Base-by-base conservation (phyloP, 1,140 invertebrate genomes). In the Pogonus chalceus region DNA sequence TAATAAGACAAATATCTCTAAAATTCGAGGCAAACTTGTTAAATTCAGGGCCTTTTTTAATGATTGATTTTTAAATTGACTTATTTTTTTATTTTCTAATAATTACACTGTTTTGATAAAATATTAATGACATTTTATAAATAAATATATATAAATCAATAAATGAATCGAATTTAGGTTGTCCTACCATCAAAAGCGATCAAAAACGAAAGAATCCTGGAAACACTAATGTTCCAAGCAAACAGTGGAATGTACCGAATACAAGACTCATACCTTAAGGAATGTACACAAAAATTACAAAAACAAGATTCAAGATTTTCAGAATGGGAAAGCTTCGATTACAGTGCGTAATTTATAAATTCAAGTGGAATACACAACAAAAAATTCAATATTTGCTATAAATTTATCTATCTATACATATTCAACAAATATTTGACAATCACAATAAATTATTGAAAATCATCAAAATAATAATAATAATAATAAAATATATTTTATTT, bases 171-270 rank as follows among this genome's bases (percentile, higher is more conserved):
- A n/a, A n/a, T 73, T 3, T 69, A 87, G 84, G 85, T 92, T 59
- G 91, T 96, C 35, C 72, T 95, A 57, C 92, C 91, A 37, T 90
- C 89, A 35, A 95, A 94, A 70, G 89, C 91, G 14, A 92, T 95
- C 58, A 92, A 88, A 64, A 92, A 96, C 69, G 90, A 95, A 67
- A 77, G 87, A 23, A 95, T 96, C 56, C 76, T 96, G 55, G 90
- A 93, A 70, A 96, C 92, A 0, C 74, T 96, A 21, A 91, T 93
- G 85, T 88, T 86, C 66, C 92, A 96, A 74, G 90, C 91, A 24
- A 92, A 92, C 68, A 84, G 89, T 1, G 92, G 92, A 16, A 93
- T 92, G 76, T 95, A 92, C 71, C 78, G 90, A 24, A 90, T 94
- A 64, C 87, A 93, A 64, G 89, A 92, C 64, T 82, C 81, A 46